Base-by-base conservation (phyloP, 2,113 vertebrate genomes). In the Zosterops pallidus region DNA sequence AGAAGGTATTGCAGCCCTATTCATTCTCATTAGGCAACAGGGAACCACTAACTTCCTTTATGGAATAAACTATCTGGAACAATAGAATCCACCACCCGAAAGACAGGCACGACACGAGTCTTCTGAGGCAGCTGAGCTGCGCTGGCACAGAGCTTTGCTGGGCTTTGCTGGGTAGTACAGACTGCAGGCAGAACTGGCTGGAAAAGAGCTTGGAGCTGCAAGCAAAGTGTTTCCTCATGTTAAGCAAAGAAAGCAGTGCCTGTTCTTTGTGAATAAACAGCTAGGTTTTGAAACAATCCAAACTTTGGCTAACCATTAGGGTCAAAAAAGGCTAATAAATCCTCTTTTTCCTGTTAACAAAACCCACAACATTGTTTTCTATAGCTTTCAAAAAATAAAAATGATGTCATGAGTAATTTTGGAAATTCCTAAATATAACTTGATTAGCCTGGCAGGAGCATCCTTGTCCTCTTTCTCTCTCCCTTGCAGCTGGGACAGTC, bases 291-390 rank as follows among this genome's bases (percentile, higher is more conserved):
- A 93, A 96, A 92, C 63, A 74, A 81, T 86, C 39, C 83, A 94
- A 90, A 86, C 26, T 86, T 70, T 52, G 86, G 50, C 83, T 83
- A 67, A 77, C 33, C 52, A 81, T 56, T 56, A 49, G 52, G 69
- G 62, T 95, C 86, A 92, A 86, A 89, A 94, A 92, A 82, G 60
- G 89, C 63, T 91, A 94, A 88, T 63, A 94, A 93, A 91, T 62
- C 22, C 57, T 70, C 44, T 53, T 85, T 69, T 90, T 94, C 68
- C 82, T 86, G 72, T 70, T 90, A 93, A 74, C 10, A 87, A 93
- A 95, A 5, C 50, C 53, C 79, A 65, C 29, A 75, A 39, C 20
- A 77, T 90, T 60, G 35, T 95, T 96, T 91, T 93, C 68, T 91
- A 83, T 88, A 75, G 35, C 14, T 60, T 92, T 83, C 23, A 68